A percentile compares a stretch with the other conserved stretches of the same genome.
Evolutionary conservation across 2,888 invertebrate genomes (phyloP).

Genomic region (Elgonia sp.): DNA sequence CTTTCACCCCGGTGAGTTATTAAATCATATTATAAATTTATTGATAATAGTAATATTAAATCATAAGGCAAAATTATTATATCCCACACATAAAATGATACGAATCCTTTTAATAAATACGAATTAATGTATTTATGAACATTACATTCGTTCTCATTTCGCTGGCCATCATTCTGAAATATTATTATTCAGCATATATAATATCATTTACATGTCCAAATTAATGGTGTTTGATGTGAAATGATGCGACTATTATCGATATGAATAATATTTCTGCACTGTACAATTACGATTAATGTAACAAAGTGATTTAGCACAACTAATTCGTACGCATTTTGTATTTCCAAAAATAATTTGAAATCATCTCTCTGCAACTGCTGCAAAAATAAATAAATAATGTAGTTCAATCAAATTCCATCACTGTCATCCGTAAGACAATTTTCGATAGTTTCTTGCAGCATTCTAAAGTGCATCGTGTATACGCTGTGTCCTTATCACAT

Average conservation of each 20-base stretch:
- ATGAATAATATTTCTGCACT: neutral
- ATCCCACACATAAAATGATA: neutral
- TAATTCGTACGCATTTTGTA: too few species aligned
- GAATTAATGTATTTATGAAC: neutral
- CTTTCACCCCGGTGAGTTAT: too few species aligned
- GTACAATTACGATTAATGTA: neutral
- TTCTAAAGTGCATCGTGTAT: slow-evolving; percentile 8
- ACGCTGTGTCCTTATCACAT: slow-evolving; percentile 22
- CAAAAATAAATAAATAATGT: too few species aligned
- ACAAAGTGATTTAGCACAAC: too few species aligned
- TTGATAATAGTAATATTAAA: neutral
- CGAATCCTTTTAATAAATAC: neutral
- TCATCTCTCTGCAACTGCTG: too few species aligned
- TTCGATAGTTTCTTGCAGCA: neutral
- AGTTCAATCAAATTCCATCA: too few species aligned
- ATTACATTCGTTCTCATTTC: neutral
- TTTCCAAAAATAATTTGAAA: too few species aligned
- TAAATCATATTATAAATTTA: too few species aligned
- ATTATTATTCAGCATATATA: neutral
- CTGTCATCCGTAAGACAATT: neutral
- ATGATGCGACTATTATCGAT: neutral
- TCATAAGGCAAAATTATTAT: neutral
- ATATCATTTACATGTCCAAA: neutral
- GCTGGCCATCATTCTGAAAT: neutral
- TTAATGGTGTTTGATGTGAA: neutral